Conservation (phyloP, 2,888 invertebrate species). For the Gryllus longicercus region DNA sequence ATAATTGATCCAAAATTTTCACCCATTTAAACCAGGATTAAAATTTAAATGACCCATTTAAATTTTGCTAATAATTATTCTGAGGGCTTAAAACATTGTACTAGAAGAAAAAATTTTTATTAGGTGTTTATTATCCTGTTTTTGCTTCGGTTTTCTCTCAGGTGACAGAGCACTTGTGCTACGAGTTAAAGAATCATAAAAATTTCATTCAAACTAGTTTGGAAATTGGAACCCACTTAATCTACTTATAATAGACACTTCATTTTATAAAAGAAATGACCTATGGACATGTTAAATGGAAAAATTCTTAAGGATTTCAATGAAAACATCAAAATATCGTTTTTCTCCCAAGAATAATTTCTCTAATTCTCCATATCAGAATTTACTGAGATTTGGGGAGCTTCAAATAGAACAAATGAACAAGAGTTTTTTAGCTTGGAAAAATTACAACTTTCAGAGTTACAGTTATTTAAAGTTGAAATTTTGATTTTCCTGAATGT, state of each 20-base stretch:
- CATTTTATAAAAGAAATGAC: neutral
- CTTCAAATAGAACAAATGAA: neutral
- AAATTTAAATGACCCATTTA: neutral
- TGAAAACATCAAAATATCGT: neutral
- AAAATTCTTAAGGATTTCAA: neutral
- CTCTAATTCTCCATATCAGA: neutral
- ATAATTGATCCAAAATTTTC: neutral
- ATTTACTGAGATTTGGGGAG: neutral
- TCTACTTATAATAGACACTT: neutral
- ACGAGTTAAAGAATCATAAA: neutral
- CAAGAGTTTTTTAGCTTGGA: neutral
- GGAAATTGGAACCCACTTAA: neutral
- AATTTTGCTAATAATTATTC: neutral
- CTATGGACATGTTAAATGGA: neutral
- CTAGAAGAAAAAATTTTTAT: neutral
- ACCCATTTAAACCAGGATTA: too few relatives aligned
- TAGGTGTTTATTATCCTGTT: neutral
- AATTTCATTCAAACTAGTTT: neutral
- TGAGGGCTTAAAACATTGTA: neutral
- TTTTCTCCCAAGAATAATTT: neutral
- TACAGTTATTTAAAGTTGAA: too few relatives aligned
- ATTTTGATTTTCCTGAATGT: too few relatives aligned
- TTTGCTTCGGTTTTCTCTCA: neutral
- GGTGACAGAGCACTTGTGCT: neutral
- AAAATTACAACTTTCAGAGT: too few relatives aligned